Percentiles rank a stretch among this genome's conserved stretches.
Evolutionary conservation across 2,888 invertebrate genomes (phyloP).

Genomic region (Lypha dubia): DNA sequence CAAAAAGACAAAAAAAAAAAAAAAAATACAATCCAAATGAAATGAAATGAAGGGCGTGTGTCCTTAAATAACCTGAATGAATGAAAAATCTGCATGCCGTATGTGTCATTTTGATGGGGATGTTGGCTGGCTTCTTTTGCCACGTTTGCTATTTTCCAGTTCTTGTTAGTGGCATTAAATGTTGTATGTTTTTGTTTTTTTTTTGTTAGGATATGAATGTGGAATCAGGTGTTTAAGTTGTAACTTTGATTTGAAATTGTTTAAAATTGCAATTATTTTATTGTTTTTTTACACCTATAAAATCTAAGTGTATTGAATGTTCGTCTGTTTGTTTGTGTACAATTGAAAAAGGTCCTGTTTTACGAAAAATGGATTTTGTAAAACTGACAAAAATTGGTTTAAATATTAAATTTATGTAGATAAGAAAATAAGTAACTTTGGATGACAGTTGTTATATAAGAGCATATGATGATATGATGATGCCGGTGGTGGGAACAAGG

Average conservation of each 20-base stretch:
- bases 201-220: slow-evolving; percentile 49
- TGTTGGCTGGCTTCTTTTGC: slow-evolving; percentile 38
- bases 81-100: slow-evolving; percentile 48
- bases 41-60: slow-evolving; percentile 31
- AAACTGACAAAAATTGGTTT: neutral
- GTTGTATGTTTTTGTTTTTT: slow-evolving; percentile 22
- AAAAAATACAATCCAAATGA: too few species aligned
- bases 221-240: slow-evolving; percentile 74
- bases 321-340: neutral
- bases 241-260: slow-evolving; percentile 74
- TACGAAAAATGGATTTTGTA: slow-evolving; percentile 13
- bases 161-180: slow-evolving; percentile 42
- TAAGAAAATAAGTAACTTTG: slow-evolving; percentile 5
- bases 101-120: slow-evolving; percentile 63
- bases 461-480: too few species aligned
- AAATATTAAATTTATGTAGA: neutral
- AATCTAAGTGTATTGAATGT: slow-evolving; percentile 9
- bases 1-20: too few species aligned
- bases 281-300: slow-evolving; percentile 54
- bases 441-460: neutral
- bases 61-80: slow-evolving; percentile 33
- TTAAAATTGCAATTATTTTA: slow-evolving; percentile 73
- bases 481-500: too few species aligned
- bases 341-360: slow-evolving; percentile 28
- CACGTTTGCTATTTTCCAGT: slow-evolving; percentile 47